These are phyloP conservation scores for Archips crataeganus DNA, from an alignment of 2,888 invertebrate species.

Conservation along the genomic window DNA sequence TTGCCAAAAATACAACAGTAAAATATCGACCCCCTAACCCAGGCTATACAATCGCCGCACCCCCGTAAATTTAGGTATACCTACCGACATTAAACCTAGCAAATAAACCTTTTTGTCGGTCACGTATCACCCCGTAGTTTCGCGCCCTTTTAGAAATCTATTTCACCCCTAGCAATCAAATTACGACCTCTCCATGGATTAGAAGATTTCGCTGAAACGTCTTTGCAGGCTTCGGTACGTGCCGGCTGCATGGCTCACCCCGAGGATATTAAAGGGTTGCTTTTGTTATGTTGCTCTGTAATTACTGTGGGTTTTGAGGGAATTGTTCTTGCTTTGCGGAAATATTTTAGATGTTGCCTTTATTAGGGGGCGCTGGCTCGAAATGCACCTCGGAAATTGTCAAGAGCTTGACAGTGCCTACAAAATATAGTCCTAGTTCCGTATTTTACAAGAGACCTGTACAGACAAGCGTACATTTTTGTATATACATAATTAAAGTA, in stretches of 20 bases:
- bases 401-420: no score
- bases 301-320: neutral
- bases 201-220: constrained; percentile 10
- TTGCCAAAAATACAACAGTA: neutral
- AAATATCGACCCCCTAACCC: neutral
- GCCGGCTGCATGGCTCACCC: neutral
- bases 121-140: constrained; percentile 18
- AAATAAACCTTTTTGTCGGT: constrained; percentile 16
- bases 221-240: constrained; percentile 15
- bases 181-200: constrained; percentile 15
- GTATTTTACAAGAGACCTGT: no score
- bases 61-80: neutral
- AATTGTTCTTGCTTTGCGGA: no score
- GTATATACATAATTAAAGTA: no score
- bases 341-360: no score
- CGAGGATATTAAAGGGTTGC: neutral
- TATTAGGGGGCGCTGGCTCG: no score
- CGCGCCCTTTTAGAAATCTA: constrained; percentile 24
- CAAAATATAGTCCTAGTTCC: no score
- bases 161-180: constrained; percentile 21
- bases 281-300: neutral
- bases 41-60: neutral
- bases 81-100: constrained; percentile 9
- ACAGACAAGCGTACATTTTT: no score
- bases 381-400: no score